Base-by-base conservation (phyloP, 2,888 invertebrate species). In the Pseudococcus longispinus region DNA sequence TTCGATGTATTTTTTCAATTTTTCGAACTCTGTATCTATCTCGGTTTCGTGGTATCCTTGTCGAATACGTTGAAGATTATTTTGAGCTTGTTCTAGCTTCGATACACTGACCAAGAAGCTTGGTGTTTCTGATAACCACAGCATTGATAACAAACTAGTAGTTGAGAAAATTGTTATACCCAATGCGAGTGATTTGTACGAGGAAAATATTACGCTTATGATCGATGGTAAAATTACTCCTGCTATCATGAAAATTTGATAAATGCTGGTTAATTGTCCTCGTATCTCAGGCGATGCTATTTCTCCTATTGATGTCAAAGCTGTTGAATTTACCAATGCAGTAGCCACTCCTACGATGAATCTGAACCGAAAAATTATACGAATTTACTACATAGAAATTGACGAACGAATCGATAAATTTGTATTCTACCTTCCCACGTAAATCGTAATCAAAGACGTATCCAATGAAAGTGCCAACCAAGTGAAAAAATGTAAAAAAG, bases 1-100 rank as follows among this genome's bases (percentile, higher is more conserved):
- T 32, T 60, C 85, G 6, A 85, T 70, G 20, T 70, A 85, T 32
- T 85, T 26, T n/a, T 44, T 26, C 29, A 85, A 8, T 32, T 29
- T 26, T 23, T 85, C 51, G 32, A 42, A 85, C 26, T 85, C 85
- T 2, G 9, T 18, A 18, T 77, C 18, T 23, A 77, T 44, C n/a
- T 85, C 29, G 46, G 1, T 13, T 37, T 74, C 32, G 3, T 1
- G 1, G 37, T 37, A 74, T 26, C 74, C 74, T 18, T 3, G 8
- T 74, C 74, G 32, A 9, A 74, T 74, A 11, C 5, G 0, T 18
- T 74, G 20, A 6, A 74, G n/a, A 18, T 74, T 74, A 8, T 18
- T 37, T 37, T 32, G 32, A 37, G 74, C 29, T 32, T 74, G 32
- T 32, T 74, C 37, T 8, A 37, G 5, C 37, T 37, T 74, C n/a